These are phyloP conservation scores for Trimorus sp. DNA, from an alignment of 2,888 invertebrate species.

Conservation along the genomic window DNA sequence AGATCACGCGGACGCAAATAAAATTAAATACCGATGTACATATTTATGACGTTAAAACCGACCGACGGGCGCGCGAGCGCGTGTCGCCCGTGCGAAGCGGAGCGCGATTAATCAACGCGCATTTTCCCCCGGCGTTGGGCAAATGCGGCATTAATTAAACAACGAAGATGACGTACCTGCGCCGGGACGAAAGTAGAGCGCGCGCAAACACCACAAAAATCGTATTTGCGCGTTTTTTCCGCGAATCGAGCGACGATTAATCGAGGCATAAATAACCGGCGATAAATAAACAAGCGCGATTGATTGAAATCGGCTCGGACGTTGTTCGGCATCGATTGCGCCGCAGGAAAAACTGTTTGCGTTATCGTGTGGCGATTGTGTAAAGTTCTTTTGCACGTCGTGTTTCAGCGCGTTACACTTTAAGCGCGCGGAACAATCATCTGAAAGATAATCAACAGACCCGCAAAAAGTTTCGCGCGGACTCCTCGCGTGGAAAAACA, in stretches of 20 bases:
- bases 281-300: conserved; percentile 13
- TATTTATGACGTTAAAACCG: conserved; percentile 33
- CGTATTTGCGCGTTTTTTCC: background rate
- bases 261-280: conserved; percentile 2
- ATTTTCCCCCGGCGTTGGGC: background rate
- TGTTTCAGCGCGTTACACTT: conserved; percentile 47
- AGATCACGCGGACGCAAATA: conserved; percentile 27
- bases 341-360: conserved; percentile 42
- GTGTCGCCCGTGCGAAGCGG: conserved; percentile 12
- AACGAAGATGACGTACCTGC: conserved; percentile 12
- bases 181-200: background rate
- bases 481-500: conserved; percentile 46
- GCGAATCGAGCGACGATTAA: background rate
- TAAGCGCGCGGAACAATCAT: conserved; percentile 58
- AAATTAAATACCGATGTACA: conserved; percentile 41
- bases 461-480: conserved; percentile 55
- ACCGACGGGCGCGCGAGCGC: background rate
- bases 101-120: conserved; percentile 40
- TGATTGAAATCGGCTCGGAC: conserved; percentile 11
- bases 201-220: background rate
- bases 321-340: conserved; percentile 29
- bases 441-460: conserved; percentile 63
- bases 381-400: conserved; percentile 49
- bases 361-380: conserved; percentile 58
- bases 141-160: conserved; percentile 26